Evolutionary conservation across 2,888 invertebrate species (phyloP), one percentile per base, ranked within the genome.

Genomic region (Oscheius onirici): DNA sequence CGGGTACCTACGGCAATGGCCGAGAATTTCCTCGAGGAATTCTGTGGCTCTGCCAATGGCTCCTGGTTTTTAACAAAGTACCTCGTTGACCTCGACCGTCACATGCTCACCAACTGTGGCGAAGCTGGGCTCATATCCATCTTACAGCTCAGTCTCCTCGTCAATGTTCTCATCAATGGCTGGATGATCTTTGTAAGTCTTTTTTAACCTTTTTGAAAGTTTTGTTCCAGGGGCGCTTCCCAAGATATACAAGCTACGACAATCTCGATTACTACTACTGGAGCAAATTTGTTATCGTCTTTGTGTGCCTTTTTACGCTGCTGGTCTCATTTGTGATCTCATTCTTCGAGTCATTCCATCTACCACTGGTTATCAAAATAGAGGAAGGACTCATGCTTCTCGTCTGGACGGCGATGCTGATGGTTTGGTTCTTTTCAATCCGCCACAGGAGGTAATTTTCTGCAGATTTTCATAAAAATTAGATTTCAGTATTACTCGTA

Each of bases 51-150:
- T 44, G 66, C 55, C 51, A 73, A 73, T 65, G 73, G 70, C 34
- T 41, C 69, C 17, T 49, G 55, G 34, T 69, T 70, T 28, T 63
- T 65, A 15, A 65, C 70, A 51, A 73, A 66, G 51, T 80, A 75
- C 58, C 20, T 81, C 69, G 44, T 78, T 40, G 77, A 80, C 55
- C 71, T 75, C 52, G 43, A 49, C 11, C 68, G 72, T 58, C 51
- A 69, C 15, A 74, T 78, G 24, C 54, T 82, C 40, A 80, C 75
- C 3, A 76, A 76, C 10, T 84, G 84, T 43, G 76, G 78, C n/a
- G 84, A 84, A 60, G 61, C 80, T 28, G 70, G 28, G 6, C 40
- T 77, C 13, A 63, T 82, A 3, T 22, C 61, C 2, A 10, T 68
- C 0, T 60, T 76, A 34, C 73, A 76, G 22, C 24, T 79, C 1